Conservation (phyloP, 1,140 invertebrate genomes). For the Sarcophaga peregrina region DNA sequence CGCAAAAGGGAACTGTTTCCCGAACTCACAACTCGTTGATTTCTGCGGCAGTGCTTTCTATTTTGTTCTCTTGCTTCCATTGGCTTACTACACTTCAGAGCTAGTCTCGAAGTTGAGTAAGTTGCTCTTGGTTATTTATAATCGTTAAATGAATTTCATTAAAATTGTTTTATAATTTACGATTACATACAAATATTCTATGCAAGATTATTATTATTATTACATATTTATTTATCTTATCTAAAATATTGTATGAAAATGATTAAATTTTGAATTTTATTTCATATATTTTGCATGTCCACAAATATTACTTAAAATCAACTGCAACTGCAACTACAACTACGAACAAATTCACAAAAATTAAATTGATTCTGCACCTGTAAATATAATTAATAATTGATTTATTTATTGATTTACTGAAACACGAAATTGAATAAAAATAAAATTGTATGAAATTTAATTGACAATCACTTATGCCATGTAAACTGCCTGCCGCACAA, state of each 20-base stretch:
- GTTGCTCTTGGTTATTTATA: too few species aligned
- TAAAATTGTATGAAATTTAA: background rate
- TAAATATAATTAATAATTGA: background rate
- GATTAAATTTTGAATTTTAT: background rate
- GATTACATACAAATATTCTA: too few species aligned
- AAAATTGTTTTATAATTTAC: too few species aligned
- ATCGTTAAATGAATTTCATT: too few species aligned
- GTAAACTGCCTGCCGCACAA: background rate
- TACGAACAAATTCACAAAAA: background rate
- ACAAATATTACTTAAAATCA: background rate
- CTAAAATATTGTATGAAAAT: background rate
- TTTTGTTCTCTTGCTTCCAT: too few species aligned
- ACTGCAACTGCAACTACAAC: background rate
- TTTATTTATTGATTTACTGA: background rate
- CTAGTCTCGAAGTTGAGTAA: too few species aligned
- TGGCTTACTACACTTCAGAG: too few species aligned
- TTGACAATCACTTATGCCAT: background rate
- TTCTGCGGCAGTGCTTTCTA: too few species aligned
- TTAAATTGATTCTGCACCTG: slow-evolving; percentile 6
- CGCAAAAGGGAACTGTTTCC: too few species aligned
- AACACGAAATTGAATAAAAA: too few species aligned
- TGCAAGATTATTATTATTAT: too few species aligned
- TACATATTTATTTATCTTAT: background rate
- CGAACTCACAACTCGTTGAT: too few species aligned
- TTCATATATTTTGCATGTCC: slow-evolving; percentile 13